Percentiles rank a stretch among this genome's conserved stretches.
These are phyloP conservation scores for Microcebus jonahi DNA, from an alignment of 2,113 vertebrate species.

Conservation along the genomic window DNA sequence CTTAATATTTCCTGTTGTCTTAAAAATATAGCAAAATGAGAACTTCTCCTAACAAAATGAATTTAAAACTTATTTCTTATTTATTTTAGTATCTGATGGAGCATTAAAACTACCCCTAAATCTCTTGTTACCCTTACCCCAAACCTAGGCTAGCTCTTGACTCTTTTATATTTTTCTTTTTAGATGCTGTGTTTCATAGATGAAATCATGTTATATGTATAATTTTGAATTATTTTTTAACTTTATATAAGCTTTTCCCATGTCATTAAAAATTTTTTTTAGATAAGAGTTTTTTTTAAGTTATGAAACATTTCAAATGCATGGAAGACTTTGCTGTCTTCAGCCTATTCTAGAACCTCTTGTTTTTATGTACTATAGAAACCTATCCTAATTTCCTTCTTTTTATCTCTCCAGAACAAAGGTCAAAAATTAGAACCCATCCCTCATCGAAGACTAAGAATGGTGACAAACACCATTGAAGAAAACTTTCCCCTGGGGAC, in stretches of 20 bases:
- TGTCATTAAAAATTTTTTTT: constrained; percentile 9
- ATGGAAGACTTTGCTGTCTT: background rate
- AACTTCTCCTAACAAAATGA: background rate
- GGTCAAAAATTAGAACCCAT: constrained; percentile 84
- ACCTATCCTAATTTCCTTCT: constrained; percentile 29
- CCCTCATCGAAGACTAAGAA: constrained; percentile 88
- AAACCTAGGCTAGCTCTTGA: background rate
- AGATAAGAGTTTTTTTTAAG: background rate
- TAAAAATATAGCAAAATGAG: background rate
- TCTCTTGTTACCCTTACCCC: background rate
- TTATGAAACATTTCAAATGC: background rate
- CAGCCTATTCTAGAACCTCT: background rate
- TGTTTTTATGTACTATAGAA: background rate
- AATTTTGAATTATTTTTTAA: constrained; percentile 56
- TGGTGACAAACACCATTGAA: constrained; percentile 92
- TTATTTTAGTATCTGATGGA: background rate
- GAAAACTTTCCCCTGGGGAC: constrained; percentile 92
- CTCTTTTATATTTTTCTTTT: background rate
- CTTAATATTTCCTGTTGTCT: constrained; percentile 4
- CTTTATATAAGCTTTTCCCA: constrained; percentile 9
- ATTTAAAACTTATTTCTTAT: background rate
- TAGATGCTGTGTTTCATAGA: background rate
- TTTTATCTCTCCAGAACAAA: constrained; percentile 77
- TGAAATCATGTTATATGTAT: constrained; percentile 2
- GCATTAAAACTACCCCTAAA: background rate